phyloP scores from a whole-genome alignment of 2,888 invertebrate species.

The Chaetoderma sp. region DNA sequence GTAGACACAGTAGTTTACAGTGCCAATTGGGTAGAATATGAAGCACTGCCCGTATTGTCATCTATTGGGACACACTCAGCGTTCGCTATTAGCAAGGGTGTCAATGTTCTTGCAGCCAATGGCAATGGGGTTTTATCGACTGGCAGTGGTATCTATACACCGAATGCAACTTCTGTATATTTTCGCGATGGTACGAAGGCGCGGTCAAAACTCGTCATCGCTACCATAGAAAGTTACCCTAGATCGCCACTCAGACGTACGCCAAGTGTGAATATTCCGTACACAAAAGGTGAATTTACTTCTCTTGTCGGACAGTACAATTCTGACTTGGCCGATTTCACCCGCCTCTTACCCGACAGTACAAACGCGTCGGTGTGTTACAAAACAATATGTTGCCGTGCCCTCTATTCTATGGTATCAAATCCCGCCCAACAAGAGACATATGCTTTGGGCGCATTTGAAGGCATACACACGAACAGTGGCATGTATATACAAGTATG shows the following conservation, averaged over 20 bases:
- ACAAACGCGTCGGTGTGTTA: no score
- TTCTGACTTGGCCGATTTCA: no score
- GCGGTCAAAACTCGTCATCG: background rate
- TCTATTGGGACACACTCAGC: slow-evolving; percentile 74
- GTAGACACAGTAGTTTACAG: slow-evolving; percentile 78
- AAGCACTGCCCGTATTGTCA: slow-evolving; percentile 76
- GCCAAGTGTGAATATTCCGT: no score
- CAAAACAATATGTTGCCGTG: no score
- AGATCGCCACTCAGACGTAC: no score
- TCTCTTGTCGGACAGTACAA: no score
- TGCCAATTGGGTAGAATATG: slow-evolving; percentile 86
- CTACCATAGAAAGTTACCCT: no score
- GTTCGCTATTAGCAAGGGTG: slow-evolving; percentile 78
- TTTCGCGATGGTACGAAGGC: background rate
- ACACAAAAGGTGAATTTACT: no score
- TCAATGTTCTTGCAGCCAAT: slow-evolving; percentile 80
- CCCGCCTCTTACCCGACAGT: no score
- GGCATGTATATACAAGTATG: background rate
- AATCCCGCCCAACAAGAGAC: background rate
- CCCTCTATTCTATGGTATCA: no score
- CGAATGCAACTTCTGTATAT: slow-evolving; percentile 34
- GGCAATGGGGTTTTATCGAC: no score
- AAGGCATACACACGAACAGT: background rate
- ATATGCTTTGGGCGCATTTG: slow-evolving; percentile 2
- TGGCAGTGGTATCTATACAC: slow-evolving; percentile 84